phyloP scores from a whole-genome alignment of 2,888 invertebrate genomes.

The Galeruca laticollis region DNA sequence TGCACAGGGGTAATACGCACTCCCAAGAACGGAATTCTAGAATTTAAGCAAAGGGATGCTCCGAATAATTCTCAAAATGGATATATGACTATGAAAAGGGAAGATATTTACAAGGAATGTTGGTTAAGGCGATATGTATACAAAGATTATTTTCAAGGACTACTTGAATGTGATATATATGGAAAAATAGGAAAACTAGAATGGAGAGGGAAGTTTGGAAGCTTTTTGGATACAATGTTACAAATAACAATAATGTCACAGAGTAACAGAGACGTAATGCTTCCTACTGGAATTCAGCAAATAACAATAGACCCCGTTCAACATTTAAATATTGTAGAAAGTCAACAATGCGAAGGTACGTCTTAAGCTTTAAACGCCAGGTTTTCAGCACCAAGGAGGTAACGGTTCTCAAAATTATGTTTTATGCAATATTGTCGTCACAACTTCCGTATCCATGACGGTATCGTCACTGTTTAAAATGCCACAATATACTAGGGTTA shows the following conservation, averaged over 20 bases:
- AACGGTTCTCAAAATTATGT: too few relatives aligned
- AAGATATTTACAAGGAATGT: slow-evolving; percentile 66
- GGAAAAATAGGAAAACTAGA: slow-evolving; percentile 62
- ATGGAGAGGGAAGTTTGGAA: slow-evolving; percentile 77
- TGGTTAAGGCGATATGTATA: slow-evolving; percentile 71
- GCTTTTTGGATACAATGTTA: slow-evolving; percentile 78
- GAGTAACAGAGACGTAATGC: slow-evolving; percentile 65
- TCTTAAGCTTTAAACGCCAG: not conserved
- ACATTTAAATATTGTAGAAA: slow-evolving; percentile 57
- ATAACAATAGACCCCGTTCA: slow-evolving; percentile 70
- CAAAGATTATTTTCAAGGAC: slow-evolving; percentile 67
- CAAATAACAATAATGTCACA: slow-evolving; percentile 72
- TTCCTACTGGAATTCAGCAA: slow-evolving; percentile 72
- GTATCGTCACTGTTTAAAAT: too few relatives aligned
- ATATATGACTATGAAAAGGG: slow-evolving; percentile 35
- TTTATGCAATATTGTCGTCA: too few relatives aligned
- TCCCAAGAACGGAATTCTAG: slow-evolving; percentile 66
- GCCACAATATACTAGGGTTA: too few relatives aligned
- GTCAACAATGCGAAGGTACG: slow-evolving; percentile 23
- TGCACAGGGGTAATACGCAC: slow-evolving; percentile 75
- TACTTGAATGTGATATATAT: slow-evolving; percentile 66
- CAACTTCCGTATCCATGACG: too few relatives aligned
- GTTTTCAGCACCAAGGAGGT: too few relatives aligned
- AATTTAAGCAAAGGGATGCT: slow-evolving; percentile 33
- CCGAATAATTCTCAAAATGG: slow-evolving; percentile 18